Base-by-base conservation (phyloP, 2,888 invertebrate species). In the Epistrophella euchroma region DNA sequence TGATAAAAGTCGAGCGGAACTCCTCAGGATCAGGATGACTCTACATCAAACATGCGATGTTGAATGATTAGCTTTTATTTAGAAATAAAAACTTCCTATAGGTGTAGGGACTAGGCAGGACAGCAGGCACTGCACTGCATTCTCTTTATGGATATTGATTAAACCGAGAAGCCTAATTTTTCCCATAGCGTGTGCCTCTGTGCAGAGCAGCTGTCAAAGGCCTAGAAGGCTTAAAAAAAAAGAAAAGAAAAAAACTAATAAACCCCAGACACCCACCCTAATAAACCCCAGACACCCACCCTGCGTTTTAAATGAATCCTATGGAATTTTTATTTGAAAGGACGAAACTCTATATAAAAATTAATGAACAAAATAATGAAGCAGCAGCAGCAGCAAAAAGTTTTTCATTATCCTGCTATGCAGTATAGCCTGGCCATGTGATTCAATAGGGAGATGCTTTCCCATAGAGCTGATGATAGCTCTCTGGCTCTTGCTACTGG, bases 141-240 rank as follows among this genome's bases (percentile, higher is more conserved):
- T 35, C 52, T 32, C 37, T 64, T 35, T 55, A 28, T 58, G 35
- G 68, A 64, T 86, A 86, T 86, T 82, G 86, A 86, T 86, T 82
- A 82, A 64, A 77, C 85, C 85, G 85, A 86, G 82, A 86, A 78
- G 77, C 82, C 82, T 82, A 86, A 86, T 86, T 82, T 78, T 82
- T 52, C 47, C 25, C 62, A 64, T 52, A 72, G 19, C 71, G 47
- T 64, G 45, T 66, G 66, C 52, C 22, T 40, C 37, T 71, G 37
- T 40, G 50, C 58, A 74, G 52, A 68, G 32, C 35, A 68, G 32
- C 35, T 84, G 68, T 78, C 79, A 79, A 84, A 84, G 55, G 62
- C 45, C 56, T 40, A 17, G 45, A 45, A 72, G 58, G 62, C 25
- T 15, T 19, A 4, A 40, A 60, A 32, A 32, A 32, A 6, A 32